Conservation (phyloP, 2,888 invertebrate genomes). For the Quadroppia sp. region DNA sequence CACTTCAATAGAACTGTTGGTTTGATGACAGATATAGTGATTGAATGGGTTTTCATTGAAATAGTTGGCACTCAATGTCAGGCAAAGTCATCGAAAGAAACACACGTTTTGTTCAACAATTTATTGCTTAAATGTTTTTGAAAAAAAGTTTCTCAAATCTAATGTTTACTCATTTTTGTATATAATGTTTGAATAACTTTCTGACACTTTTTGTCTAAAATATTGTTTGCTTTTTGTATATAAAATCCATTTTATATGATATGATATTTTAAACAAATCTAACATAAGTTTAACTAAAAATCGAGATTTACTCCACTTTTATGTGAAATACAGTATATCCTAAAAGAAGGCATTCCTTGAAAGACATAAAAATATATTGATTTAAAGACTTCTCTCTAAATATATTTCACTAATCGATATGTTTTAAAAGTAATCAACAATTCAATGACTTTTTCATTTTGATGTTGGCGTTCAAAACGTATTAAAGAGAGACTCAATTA, state of each 20-base stretch:
- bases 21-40: slow-evolving; percentile 6
- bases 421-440: too few species aligned
- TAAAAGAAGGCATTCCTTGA: too few species aligned
- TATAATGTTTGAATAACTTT: not conserved
- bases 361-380: too few species aligned
- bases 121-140: not conserved
- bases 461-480: not conserved
- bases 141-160: not conserved
- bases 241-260: not conserved
- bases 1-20: not conserved
- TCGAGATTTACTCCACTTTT: too few species aligned
- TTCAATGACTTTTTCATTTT: too few species aligned
- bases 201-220: not conserved
- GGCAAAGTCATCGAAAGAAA: not conserved
- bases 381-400: too few species aligned
- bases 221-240: not conserved
- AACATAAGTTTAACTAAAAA: too few species aligned
- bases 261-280: too few species aligned
- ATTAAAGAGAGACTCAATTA: not conserved
- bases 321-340: too few species aligned
- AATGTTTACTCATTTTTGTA: not conserved
- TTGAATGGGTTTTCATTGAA: not conserved
- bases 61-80: not conserved
- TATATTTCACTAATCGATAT: too few species aligned
- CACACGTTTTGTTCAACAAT: too few species aligned